Conservation (phyloP, 2,113 vertebrate species). For the Zosterops borbonicus region DNA sequence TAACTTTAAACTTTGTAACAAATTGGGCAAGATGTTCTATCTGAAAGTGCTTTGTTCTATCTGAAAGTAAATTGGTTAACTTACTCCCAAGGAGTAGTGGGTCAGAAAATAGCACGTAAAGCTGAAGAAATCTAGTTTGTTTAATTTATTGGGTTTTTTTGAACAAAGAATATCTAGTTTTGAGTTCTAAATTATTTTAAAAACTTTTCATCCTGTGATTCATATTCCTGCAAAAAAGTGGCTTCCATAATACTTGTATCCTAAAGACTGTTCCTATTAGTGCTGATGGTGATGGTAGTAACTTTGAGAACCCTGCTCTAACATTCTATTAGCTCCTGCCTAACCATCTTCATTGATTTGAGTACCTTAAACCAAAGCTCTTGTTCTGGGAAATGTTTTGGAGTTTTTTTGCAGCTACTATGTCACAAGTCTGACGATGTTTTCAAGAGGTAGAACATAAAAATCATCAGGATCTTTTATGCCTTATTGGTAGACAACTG, state of each 20-base stretch:
- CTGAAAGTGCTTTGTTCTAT: not conserved
- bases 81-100: not conserved
- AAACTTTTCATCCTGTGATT: not conserved
- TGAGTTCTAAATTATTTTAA: not conserved
- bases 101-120: not conserved
- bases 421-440: not conserved
- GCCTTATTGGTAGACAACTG: not conserved
- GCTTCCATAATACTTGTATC: not conserved
- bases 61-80: not conserved
- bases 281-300: not conserved
- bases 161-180: not conserved
- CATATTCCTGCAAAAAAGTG: not conserved
- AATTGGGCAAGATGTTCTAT: not conserved
- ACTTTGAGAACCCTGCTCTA: not conserved
- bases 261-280: not conserved
- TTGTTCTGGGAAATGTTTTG: not conserved
- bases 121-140: not conserved
- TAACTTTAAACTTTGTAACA: not conserved
- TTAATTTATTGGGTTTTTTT: not conserved
- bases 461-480: not conserved
- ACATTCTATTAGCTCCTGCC: not conserved
- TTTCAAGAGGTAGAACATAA: not conserved
- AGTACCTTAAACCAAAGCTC: not conserved
- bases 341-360: not conserved
- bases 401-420: accelerated